A percentile compares a stretch with the other conserved stretches of the same genome.
Conservation (phyloP, 2,113 vertebrate genomes). For the Oryzias woworae region DNA sequence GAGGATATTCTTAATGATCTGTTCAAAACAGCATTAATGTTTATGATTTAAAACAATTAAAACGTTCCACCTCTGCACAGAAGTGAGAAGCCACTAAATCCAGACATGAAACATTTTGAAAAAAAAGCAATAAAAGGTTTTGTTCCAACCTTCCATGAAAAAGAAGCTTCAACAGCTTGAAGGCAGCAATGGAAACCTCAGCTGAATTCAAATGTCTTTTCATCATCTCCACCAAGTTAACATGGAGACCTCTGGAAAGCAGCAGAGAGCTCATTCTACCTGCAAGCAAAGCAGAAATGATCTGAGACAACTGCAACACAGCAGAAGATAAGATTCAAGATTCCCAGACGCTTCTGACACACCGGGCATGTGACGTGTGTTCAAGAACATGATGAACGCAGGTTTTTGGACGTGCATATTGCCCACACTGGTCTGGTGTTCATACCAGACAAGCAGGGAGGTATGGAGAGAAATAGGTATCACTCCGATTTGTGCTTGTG, state of each 20-base stretch:
- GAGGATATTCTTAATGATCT: too few species aligned
- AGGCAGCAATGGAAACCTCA: constrained; percentile 86
- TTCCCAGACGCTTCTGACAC: too few species aligned
- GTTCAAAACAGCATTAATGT: too few species aligned
- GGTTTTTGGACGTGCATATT: too few species aligned
- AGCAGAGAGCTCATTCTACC: constrained; percentile 83
- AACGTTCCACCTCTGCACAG: too few species aligned
- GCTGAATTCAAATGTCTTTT: constrained; percentile 79
- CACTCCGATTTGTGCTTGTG: too few species aligned
- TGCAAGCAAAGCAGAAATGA: constrained; percentile 49
- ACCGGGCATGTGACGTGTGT: too few species aligned
- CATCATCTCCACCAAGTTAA: constrained; percentile 92
- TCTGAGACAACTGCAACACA: neutral
- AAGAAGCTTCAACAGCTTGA: constrained; percentile 84
- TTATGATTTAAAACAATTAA: too few species aligned
- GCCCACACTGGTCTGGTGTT: too few species aligned
- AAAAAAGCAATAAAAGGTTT: neutral
- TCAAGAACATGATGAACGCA: too few species aligned
- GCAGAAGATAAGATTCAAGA: neutral
- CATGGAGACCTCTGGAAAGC: constrained; percentile 88
- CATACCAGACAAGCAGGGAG: too few species aligned
- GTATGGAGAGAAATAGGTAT: too few species aligned
- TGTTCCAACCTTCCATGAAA: constrained; percentile 86
- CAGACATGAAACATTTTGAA: neutral
- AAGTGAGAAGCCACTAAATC: neutral